Conservation (phyloP, 1,140 invertebrate species). For the Aplysia californica region DNA sequence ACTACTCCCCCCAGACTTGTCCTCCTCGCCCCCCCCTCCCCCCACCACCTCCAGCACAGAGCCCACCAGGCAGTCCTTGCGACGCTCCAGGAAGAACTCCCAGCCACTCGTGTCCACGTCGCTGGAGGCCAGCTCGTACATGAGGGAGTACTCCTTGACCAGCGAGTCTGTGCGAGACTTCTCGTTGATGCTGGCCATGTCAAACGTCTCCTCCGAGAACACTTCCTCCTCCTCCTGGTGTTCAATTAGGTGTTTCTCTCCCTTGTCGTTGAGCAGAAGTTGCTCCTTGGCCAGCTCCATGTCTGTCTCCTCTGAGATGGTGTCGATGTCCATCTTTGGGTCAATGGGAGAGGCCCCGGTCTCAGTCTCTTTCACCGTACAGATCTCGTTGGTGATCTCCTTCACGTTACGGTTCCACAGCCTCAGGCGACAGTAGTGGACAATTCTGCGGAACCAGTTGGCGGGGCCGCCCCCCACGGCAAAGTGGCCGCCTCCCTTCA, state of each 20-base stretch:
- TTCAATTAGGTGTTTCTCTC: conserved; percentile 22
- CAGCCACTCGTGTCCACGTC: conserved; percentile 56
- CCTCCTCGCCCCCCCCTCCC: no score
- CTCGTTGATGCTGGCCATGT: conserved; percentile 31
- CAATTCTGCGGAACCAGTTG: conserved; percentile 58
- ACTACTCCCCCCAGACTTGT: no score
- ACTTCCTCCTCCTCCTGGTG: conserved; percentile 48
- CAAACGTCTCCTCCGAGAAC: conserved; percentile 36
- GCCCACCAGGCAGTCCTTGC: conserved; percentile 54
- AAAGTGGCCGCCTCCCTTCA: background rate
- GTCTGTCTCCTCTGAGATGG: conserved; percentile 38
- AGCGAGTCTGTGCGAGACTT: conserved; percentile 43
- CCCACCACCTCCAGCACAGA: conserved; percentile 49
- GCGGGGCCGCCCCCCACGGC: conserved; percentile 22
- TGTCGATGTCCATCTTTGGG: conserved; percentile 28
- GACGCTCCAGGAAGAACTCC: conserved; percentile 58
- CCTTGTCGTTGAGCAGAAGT: conserved; percentile 7
- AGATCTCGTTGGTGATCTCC: conserved; percentile 42
- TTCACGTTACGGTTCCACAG: conserved; percentile 53
- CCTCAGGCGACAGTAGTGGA: conserved; percentile 54
- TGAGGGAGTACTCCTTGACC: conserved; percentile 54
- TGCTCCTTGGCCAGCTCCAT: conserved; percentile 46
- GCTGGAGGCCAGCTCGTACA: conserved; percentile 55
- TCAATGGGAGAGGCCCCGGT: conserved; percentile 15
- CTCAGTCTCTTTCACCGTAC: conserved; percentile 33